Evolutionary conservation across 2,888 invertebrate genomes (phyloP).

Genomic region (Chrysolina oricalcia): DNA sequence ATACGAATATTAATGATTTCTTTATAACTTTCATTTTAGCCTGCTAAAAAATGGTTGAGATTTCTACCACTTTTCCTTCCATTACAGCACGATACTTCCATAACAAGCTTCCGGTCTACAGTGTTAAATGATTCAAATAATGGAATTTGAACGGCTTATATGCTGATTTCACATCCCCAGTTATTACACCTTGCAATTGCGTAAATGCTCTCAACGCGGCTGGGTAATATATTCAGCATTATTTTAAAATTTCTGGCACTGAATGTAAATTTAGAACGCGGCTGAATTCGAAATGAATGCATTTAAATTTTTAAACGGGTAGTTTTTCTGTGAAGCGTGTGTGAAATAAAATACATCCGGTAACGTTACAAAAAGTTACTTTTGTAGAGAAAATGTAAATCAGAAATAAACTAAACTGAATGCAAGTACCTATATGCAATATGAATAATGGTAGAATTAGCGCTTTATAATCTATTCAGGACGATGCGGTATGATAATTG

Average conservation of each 20-base stretch:
- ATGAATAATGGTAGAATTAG: too few species aligned
- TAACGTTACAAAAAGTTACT: background rate
- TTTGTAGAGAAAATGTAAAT: background rate
- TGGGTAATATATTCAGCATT: conserved; percentile 17
- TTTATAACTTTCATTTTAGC: too few species aligned
- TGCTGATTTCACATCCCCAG: conserved; percentile 7
- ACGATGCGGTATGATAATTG: too few species aligned
- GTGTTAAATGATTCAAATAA: conserved; percentile 7
- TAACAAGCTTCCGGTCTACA: background rate
- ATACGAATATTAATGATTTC: too few species aligned
- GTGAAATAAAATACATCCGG: conserved; percentile 2
- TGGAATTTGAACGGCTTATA: conserved; percentile 1
- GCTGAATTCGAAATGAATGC: conserved; percentile 10
- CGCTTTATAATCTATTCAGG: too few species aligned
- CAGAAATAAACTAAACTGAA: background rate
- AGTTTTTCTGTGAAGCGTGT: conserved; percentile 9
- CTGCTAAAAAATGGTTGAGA: background rate
- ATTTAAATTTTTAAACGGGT: conserved; percentile 11
- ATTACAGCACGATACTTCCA: background rate
- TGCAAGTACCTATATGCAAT: background rate
- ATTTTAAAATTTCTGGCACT: conserved; percentile 7
- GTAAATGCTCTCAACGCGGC: conserved; percentile 1
- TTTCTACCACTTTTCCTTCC: background rate
- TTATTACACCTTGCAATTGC: conserved; percentile 21
- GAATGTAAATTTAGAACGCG: conserved; percentile 10